These are phyloP conservation scores for Potorous gilbertii DNA, from an alignment of 2,797 vertebrate species.

Conservation along the genomic window DNA sequence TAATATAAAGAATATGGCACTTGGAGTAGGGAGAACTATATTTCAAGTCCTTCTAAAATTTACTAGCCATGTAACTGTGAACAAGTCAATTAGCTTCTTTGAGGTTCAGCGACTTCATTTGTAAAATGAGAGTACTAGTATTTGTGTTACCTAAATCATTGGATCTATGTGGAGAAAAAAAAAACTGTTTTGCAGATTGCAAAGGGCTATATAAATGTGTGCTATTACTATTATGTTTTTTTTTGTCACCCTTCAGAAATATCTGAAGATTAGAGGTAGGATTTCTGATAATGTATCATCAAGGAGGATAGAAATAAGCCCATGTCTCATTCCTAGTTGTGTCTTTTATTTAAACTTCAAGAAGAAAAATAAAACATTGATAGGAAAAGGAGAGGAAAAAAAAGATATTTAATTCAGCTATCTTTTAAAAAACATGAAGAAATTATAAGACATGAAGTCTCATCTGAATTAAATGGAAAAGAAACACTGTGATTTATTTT, in stretches of 20 bases:
- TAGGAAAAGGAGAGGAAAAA: neutral
- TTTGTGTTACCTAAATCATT: neutral
- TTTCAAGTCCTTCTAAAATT: neutral
- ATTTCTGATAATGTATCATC: neutral
- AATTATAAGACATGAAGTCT: slow-evolving; percentile 5
- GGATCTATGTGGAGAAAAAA: slow-evolving; percentile 11
- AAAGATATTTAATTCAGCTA: neutral
- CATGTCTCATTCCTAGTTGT: neutral
- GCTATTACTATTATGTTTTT: neutral
- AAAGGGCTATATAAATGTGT: neutral
- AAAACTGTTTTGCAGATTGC: neutral
- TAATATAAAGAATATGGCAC: neutral
- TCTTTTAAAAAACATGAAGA: slow-evolving; percentile 4
- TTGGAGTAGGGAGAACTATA: neutral
- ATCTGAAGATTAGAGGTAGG: neutral
- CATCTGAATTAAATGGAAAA: neutral
- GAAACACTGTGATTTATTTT: neutral
- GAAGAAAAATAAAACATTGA: neutral
- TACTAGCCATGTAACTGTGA: neutral
- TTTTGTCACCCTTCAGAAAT: neutral
- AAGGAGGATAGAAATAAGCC: slow-evolving; percentile 7
- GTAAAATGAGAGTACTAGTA: neutral
- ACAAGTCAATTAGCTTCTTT: neutral
- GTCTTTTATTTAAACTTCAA: neutral
- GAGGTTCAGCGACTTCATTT: neutral